Conservation (phyloP, 2,113 vertebrate genomes). For the Cheirogaleus medius region DNA sequence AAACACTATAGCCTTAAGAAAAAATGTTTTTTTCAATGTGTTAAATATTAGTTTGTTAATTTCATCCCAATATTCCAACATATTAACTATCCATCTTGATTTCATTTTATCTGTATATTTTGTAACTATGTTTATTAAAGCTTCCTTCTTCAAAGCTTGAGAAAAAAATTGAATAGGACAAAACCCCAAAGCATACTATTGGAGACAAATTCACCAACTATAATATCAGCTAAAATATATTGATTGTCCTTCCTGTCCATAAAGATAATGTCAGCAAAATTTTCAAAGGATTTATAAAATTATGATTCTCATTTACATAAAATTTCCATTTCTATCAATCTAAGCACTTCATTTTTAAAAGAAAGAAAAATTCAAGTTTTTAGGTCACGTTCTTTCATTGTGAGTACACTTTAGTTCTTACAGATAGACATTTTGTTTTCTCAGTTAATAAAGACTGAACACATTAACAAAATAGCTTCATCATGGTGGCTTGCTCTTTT, state of each 20-base stretch:
- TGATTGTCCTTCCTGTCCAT: background rate
- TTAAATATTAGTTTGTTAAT: background rate
- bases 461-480: background rate
- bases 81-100: background rate
- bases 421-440: background rate
- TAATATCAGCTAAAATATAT: background rate
- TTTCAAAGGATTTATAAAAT: slow-evolving; percentile 6
- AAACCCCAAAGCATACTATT: background rate
- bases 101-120: background rate
- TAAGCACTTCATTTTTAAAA: background rate
- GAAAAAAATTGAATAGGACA: background rate
- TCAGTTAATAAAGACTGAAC: background rate
- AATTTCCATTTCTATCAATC: background rate
- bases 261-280: background rate
- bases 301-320: background rate
- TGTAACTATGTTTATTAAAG: background rate
- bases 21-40: too few species aligned
- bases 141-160: background rate
- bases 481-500: background rate
- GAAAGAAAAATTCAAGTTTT: background rate
- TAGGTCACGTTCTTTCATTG: background rate
- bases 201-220: background rate
- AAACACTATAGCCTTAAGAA: too few species aligned
- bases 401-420: background rate
- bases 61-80: background rate